Percentiles rank a stretch among this genome's conserved stretches.
These are phyloP conservation scores for Carassius gibelio DNA, from an alignment of 2,113 vertebrate species.

Conservation along the genomic window DNA sequence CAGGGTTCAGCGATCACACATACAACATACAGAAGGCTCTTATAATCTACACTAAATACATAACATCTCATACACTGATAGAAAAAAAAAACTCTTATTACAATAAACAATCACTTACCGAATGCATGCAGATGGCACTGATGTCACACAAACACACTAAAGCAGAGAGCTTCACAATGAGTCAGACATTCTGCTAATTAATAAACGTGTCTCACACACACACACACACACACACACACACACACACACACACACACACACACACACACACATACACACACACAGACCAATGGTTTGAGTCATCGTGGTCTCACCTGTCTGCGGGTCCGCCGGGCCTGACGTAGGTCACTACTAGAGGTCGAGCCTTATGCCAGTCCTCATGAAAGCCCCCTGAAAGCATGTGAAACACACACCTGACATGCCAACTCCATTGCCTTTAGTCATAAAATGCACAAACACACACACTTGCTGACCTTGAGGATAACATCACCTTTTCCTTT, in stretches of 20 bases:
- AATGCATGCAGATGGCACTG: neutral
- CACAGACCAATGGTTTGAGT: conserved; percentile 30
- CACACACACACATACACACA: conserved; percentile 26
- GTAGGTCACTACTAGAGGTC: conserved; percentile 87
- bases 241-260: conserved; percentile 21
- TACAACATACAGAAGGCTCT: neutral
- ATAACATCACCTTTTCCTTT: neutral
- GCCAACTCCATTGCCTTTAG: neutral
- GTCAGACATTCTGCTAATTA: neutral
- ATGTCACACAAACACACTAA: neutral
- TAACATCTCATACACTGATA: neutral
- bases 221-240: conserved; percentile 22
- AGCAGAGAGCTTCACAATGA: neutral
- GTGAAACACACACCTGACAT: conserved; percentile 29
- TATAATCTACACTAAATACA: neutral
- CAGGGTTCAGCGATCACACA: conserved; percentile 9
- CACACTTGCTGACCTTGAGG: neutral
- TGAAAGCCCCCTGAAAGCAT: conserved; percentile 87
- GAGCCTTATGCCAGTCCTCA: conserved; percentile 92
- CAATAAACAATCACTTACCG: neutral
- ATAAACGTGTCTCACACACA: conserved; percentile 5
- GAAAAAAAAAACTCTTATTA: neutral
- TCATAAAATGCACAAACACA: neutral
- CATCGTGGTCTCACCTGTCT: conserved; percentile 82
- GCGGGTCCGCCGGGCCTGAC: conserved; percentile 92